phyloP scores from a whole-genome alignment of 2,888 invertebrate species.

The Lasioglossum oenotherae region DNA sequence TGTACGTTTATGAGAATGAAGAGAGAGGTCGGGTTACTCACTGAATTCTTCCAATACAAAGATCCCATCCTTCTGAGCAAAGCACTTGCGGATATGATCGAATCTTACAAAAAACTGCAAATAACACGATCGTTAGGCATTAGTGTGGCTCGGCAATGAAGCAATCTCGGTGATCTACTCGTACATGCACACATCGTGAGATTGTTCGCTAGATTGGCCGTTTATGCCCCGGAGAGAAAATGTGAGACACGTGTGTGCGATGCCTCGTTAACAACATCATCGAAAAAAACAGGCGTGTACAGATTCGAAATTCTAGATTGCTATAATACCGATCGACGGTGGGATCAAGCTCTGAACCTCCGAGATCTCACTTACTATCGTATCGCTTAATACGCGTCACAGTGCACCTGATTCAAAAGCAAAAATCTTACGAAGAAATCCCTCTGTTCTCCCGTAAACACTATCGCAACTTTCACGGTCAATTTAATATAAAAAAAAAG shows the following conservation, averaged over 20 bases:
- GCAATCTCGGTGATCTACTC: constrained; percentile 53
- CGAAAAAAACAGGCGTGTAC: constrained; percentile 56
- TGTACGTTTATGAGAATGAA: not conserved
- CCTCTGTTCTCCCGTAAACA: not conserved
- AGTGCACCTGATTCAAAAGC: constrained; percentile 53
- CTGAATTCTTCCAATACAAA: constrained; percentile 99
- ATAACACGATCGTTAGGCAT: constrained; percentile 77
- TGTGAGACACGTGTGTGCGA: constrained; percentile 44
- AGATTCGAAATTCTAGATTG: constrained; percentile 42
- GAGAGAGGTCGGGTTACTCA: constrained; percentile 87
- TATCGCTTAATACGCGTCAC: constrained; percentile 58
- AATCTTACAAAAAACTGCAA: constrained; percentile 99
- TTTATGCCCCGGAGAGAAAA: constrained; percentile 47
- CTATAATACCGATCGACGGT: constrained; percentile 28
- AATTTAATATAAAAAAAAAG: not conserved
- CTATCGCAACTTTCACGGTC: not conserved
- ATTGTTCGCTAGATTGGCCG: constrained; percentile 48
- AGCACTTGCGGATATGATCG: constrained; percentile 99
- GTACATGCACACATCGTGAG: constrained; percentile 63
- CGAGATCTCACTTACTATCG: constrained; percentile 39
- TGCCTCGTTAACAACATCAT: constrained; percentile 47
- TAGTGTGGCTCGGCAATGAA: constrained; percentile 42
- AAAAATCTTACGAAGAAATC: constrained; percentile 27
- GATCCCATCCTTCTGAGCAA: constrained; percentile 99
- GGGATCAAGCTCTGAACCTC: constrained; percentile 44